Evolutionary conservation across 1,140 invertebrate genomes (phyloP).

Genomic region (Leptinotarsa defecta): DNA sequence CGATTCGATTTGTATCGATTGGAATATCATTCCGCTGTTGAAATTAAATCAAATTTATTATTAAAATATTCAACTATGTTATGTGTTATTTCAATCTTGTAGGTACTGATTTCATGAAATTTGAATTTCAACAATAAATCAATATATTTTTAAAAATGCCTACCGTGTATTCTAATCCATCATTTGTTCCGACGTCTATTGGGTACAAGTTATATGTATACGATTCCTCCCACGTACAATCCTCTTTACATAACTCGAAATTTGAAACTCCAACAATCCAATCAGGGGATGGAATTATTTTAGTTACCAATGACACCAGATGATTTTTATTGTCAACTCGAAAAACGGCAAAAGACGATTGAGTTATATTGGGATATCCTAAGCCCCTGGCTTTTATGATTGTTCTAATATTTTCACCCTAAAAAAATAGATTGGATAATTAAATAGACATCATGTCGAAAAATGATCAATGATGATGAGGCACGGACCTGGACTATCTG

Average conservation of each 20-base stretch:
- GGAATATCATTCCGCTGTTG: too few species aligned
- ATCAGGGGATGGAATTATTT: conserved; percentile 95
- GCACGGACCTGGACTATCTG: too few species aligned
- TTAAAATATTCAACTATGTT: too few species aligned
- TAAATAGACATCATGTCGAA: too few species aligned
- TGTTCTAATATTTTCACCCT: conserved; percentile 91
- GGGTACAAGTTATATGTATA: conserved; percentile 90
- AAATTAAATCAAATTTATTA: too few species aligned
- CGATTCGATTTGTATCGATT: too few species aligned
- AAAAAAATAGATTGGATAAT: conserved; percentile 33
- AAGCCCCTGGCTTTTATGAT: conserved; percentile 97
- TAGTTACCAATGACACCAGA: conserved; percentile 90
- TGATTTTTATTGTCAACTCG: conserved; percentile 90
- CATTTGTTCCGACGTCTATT: conserved; percentile 95
- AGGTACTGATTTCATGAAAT: too few species aligned
- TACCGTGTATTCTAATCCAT: conserved; percentile 89
- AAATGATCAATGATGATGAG: too few species aligned
- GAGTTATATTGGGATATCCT: conserved; percentile 89
- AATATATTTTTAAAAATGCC: conserved; percentile 42
- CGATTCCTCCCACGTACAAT: conserved; percentile 90
- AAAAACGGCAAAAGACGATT: conserved; percentile 91
- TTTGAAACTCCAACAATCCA: conserved; percentile 96
- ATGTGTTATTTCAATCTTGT: too few species aligned
- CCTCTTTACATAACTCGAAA: conserved; percentile 85
- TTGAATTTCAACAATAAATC: background rate